A percentile compares a stretch with the other conserved stretches of the same genome.
Evolutionary conservation across 2,888 invertebrate species (phyloP).

Genomic region (Lampropteryx suffumata): DNA sequence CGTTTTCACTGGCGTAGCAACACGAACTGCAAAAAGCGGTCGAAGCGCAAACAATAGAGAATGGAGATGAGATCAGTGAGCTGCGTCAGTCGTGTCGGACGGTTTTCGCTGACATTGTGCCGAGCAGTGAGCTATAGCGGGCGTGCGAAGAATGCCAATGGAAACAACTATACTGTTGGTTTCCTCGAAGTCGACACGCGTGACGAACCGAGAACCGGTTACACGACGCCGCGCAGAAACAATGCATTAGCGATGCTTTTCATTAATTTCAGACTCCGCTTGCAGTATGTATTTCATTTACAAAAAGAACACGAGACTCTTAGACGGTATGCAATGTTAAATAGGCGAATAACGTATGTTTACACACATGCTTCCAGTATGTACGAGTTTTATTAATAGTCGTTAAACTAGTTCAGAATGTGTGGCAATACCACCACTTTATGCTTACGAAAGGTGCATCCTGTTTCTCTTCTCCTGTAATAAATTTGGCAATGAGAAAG

Average conservation of each 20-base stretch:
- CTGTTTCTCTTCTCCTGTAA: slow-evolving; percentile 36
- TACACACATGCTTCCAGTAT: slow-evolving; percentile 42
- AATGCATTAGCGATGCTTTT: slow-evolving; percentile 68
- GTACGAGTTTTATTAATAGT: slow-evolving; percentile 44
- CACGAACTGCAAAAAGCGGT: slow-evolving; percentile 39
- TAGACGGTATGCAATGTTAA: slow-evolving; percentile 38
- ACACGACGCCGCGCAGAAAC: slow-evolving; percentile 70
- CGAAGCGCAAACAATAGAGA: slow-evolving; percentile 51
- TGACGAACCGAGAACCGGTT: slow-evolving; percentile 70
- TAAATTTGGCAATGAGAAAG: slow-evolving; percentile 41
- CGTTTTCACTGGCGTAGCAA: slow-evolving; percentile 53
- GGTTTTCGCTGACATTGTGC: slow-evolving; percentile 49
- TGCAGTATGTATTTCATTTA: slow-evolving; percentile 51
- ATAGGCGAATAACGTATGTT: slow-evolving; percentile 44
- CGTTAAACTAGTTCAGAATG: slow-evolving; percentile 40
- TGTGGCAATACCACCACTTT: slow-evolving; percentile 42
- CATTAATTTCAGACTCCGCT: slow-evolving; percentile 60
- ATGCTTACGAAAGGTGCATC: slow-evolving; percentile 43
- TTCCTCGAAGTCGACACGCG: slow-evolving; percentile 72
- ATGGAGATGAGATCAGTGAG: slow-evolving; percentile 53
- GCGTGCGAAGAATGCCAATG: slow-evolving; percentile 73
- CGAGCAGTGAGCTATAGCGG: slow-evolving; percentile 51
- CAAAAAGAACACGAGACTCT: slow-evolving; percentile 46
- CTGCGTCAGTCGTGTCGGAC: slow-evolving; percentile 26
- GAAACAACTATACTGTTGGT: slow-evolving; percentile 73